Percentiles rank a stretch among this genome's conserved stretches.
These are phyloP conservation scores for Antennarius striatus DNA, from an alignment of 2,113 vertebrate genomes.

Conservation along the genomic window DNA sequence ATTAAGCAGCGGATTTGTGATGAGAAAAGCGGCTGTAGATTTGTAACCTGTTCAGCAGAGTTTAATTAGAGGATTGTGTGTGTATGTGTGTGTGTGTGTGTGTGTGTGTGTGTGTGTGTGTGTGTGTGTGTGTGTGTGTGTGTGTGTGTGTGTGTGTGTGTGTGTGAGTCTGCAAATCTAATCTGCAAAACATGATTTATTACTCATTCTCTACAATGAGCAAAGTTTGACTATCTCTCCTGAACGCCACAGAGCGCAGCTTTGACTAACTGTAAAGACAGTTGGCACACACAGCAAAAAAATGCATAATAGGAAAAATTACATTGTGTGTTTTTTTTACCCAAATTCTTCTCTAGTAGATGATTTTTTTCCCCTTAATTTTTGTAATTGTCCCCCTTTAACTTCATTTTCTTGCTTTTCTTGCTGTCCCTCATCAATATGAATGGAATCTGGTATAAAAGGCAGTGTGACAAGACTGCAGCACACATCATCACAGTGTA, in stretches of 20 bases:
- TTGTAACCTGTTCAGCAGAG: constrained; percentile 55
- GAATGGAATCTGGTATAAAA: no score
- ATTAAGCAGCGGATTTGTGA: constrained; percentile 54
- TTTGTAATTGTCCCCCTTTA: no score
- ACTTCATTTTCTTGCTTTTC: no score
- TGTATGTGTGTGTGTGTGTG: constrained; percentile 1
- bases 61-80: constrained; percentile 57
- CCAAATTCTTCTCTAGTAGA: no score
- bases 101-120: background rate
- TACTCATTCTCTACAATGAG: constrained; percentile 8
- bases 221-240: constrained; percentile 10
- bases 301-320: constrained; percentile 16
- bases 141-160: no score
- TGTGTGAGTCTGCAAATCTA: background rate
- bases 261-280: constrained; percentile 1
- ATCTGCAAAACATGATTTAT: constrained; percentile 46
- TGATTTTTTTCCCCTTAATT: no score
- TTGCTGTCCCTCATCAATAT: no score
- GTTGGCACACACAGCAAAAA: background rate
- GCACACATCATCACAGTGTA: no score
- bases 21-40: constrained; percentile 49
- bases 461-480: no score
- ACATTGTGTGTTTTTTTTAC: background rate
- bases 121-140: background rate
- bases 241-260: constrained; percentile 11